Evolutionary conservation across 2,888 invertebrate genomes (phyloP).

Genomic region (Acheta domesticus): DNA sequence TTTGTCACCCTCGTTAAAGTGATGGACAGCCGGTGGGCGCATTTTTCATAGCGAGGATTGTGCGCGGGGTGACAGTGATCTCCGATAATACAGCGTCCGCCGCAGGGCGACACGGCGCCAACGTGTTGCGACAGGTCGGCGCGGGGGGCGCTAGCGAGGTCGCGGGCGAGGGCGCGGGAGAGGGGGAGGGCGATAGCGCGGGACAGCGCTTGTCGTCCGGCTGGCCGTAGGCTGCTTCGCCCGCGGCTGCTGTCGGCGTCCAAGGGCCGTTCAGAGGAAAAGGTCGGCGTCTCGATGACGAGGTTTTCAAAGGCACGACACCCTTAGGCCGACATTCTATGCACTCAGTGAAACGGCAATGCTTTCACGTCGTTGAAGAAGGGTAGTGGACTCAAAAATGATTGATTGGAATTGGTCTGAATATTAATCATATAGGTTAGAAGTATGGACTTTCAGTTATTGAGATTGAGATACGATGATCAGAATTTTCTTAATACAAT

Average conservation of each 20-base stretch:
- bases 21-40: not conserved
- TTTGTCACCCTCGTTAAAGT: slow-evolving; percentile 1
- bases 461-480: no score
- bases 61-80: not conserved
- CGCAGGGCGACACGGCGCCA: not conserved
- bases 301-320: no score
- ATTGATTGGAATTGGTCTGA: no score
- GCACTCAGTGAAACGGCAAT: no score
- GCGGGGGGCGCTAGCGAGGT: not conserved
- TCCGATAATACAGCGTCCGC: not conserved
- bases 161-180: no score
- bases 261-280: not conserved
- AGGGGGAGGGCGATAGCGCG: not conserved
- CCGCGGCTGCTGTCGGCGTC: not conserved
- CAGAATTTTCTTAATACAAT: no score
- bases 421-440: no score
- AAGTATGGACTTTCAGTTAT: no score
- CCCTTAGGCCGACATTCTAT: no score
- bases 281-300: no score
- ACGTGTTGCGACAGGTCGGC: not conserved
- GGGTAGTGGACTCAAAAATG: no score
- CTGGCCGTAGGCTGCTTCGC: not conserved
- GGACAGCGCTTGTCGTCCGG: not conserved
- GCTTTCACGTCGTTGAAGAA: no score
- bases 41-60: not conserved